A percentile compares a stretch with the other conserved stretches of the same genome.
phyloP scores from a whole-genome alignment of 2,113 vertebrate species.

The Megatriorchis doriae region DNA sequence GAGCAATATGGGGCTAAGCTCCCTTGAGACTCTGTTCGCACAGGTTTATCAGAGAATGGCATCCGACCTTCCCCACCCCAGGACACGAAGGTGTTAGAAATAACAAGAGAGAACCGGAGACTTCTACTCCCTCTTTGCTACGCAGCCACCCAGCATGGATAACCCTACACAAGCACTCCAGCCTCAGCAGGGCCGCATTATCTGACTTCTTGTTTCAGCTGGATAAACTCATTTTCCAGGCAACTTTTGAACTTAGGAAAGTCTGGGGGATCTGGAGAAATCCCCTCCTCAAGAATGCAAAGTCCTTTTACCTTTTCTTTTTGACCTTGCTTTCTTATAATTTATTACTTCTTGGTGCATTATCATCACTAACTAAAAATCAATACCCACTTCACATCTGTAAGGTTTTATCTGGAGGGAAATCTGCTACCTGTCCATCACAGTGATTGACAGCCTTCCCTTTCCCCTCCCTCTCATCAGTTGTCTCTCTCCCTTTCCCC shows the following conservation, averaged over 20 bases:
- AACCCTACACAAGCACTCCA: background rate
- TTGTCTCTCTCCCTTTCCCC: background rate
- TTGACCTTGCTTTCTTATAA: conserved; percentile 77
- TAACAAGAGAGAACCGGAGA: fast-evolving
- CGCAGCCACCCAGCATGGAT: background rate
- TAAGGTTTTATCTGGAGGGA: conserved; percentile 76
- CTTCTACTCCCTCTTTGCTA: background rate
- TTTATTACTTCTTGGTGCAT: conserved; percentile 79
- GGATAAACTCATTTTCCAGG: conserved; percentile 53
- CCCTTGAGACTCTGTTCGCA: background rate
- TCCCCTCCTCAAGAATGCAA: conserved; percentile 60
- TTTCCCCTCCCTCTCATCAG: conserved; percentile 23
- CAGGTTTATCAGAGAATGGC: background rate
- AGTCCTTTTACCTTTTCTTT: conserved; percentile 40
- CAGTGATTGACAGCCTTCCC: conserved; percentile 62
- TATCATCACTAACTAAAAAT: conserved; percentile 77
- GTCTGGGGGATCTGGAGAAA: conserved; percentile 48
- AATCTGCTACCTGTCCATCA: conserved; percentile 73
- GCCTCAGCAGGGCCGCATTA: background rate
- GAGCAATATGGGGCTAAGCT: background rate
- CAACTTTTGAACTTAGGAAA: conserved; percentile 71
- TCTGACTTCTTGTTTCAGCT: background rate
- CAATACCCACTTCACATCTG: conserved; percentile 75
- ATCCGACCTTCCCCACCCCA: background rate
- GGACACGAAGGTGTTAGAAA: background rate